Conservation (phyloP, 2,797 vertebrate species). For the Oophaga sylvatica region DNA sequence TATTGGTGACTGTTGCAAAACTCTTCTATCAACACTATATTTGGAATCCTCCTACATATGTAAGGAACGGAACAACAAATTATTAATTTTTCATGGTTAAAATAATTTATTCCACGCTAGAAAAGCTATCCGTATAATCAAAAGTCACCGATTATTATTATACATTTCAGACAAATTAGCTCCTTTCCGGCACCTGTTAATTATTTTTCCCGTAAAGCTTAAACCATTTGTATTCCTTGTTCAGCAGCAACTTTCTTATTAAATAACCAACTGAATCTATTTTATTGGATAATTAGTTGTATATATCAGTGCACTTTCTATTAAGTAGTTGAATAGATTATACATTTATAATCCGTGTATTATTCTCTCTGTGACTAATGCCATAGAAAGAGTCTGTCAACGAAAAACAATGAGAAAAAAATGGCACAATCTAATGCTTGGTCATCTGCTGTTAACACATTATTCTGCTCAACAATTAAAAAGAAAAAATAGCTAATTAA, state of each 20-base stretch:
- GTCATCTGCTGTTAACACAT: background rate
- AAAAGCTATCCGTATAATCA: background rate
- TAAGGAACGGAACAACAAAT: background rate
- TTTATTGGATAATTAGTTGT: background rate
- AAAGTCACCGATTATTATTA: background rate
- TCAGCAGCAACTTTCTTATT: background rate
- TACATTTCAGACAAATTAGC: too few species aligned
- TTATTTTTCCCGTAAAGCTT: background rate
- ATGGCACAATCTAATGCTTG: background rate
- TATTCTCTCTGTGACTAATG: background rate
- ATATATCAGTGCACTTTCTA: background rate
- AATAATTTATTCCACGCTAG: background rate
- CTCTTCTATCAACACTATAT: slow-evolving; percentile 30
- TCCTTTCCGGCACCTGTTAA: background rate
- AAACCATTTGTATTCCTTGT: background rate
- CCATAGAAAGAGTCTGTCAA: background rate
- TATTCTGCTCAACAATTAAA: background rate
- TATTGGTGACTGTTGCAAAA: slow-evolving; percentile 53
- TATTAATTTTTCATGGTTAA: background rate
- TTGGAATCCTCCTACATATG: background rate
- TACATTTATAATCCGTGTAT: background rate
- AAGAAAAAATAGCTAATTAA: background rate
- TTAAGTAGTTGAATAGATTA: background rate
- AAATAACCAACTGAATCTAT: background rate
- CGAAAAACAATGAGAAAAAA: background rate